Percentiles rank a stretch among this genome's conserved stretches.
Conservation (phyloP, 2,888 invertebrate genomes). For the Ormia ochracea region DNA sequence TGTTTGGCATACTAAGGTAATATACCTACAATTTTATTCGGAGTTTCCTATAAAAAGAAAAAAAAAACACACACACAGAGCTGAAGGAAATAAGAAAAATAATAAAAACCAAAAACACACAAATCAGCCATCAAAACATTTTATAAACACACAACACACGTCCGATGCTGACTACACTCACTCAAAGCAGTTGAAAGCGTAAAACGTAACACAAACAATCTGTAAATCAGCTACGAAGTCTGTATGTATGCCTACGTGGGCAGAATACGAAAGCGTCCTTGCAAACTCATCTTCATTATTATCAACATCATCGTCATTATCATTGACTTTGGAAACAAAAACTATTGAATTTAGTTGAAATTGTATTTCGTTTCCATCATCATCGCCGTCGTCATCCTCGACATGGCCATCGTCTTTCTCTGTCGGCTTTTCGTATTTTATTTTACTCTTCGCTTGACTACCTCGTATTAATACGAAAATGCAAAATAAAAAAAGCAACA, state of each 20-base stretch:
- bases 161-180: conserved; percentile 32
- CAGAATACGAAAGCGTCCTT: conserved; percentile 12
- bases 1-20: conserved; percentile 77
- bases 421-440: conserved; percentile 32
- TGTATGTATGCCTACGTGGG: conserved; percentile 21
- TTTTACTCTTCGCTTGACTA: conserved; percentile 47
- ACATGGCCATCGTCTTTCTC: conserved; percentile 28
- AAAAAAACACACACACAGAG: conserved; percentile 1
- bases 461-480: conserved; percentile 26
- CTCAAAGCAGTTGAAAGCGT: conserved; percentile 15
- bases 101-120: conserved; percentile 9
- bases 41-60: conserved; percentile 66
- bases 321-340: conserved; percentile 31
- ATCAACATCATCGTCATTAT: conserved; percentile 11
- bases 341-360: conserved; percentile 62
- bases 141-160: conserved; percentile 21
- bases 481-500: too few relatives aligned
- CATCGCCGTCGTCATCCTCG: neutral
- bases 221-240: neutral
- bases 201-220: conserved; percentile 6
- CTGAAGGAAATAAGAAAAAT: conserved; percentile 30
- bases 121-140: conserved; percentile 19
- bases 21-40: conserved; percentile 77
- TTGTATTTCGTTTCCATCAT: conserved; percentile 27
- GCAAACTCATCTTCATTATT: conserved; percentile 35